These are phyloP conservation scores for Luffia ferchaultella DNA, from an alignment of 2,888 invertebrate genomes.

Conservation along the genomic window DNA sequence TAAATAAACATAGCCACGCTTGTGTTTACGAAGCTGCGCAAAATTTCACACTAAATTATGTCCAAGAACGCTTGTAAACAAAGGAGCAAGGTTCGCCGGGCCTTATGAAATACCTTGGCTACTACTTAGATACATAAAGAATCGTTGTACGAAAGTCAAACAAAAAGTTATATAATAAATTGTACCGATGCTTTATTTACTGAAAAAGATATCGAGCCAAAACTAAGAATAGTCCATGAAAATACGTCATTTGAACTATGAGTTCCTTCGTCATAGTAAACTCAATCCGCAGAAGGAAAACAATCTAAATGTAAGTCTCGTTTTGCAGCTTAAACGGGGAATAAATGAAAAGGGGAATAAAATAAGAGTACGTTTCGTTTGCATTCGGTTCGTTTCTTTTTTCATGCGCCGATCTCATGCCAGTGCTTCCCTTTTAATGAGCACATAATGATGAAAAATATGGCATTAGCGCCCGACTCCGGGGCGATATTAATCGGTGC, in stretches of 20 bases:
- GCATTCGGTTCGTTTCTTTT: constrained; percentile 15
- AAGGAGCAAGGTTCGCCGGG: too few species aligned
- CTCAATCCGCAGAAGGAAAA: too few species aligned
- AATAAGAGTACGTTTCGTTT: not conserved
- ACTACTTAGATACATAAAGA: too few species aligned
- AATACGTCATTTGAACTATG: too few species aligned
- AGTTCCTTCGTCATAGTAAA: too few species aligned
- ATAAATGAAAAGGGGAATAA: not conserved
- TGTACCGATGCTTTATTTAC: too few species aligned
- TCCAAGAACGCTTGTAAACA: not conserved
- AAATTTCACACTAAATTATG: not conserved
- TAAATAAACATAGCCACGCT: not conserved
- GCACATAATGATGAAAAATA: constrained; percentile 57
- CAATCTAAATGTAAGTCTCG: not conserved
- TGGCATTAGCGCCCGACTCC: constrained; percentile 32
- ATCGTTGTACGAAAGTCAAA: too few species aligned
- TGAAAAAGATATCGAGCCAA: too few species aligned
- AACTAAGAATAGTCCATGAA: too few species aligned
- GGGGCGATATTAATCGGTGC: constrained; percentile 33
- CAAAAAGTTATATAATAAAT: too few species aligned
- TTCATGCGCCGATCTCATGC: constrained; percentile 31
- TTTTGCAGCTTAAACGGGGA: not conserved
- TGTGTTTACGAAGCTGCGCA: not conserved
- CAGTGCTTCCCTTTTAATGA: constrained; percentile 42
- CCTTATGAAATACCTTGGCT: too few species aligned